Evolutionary conservation across 1,140 invertebrate genomes (phyloP).

Genomic region (Frieseomelitta varia): DNA sequence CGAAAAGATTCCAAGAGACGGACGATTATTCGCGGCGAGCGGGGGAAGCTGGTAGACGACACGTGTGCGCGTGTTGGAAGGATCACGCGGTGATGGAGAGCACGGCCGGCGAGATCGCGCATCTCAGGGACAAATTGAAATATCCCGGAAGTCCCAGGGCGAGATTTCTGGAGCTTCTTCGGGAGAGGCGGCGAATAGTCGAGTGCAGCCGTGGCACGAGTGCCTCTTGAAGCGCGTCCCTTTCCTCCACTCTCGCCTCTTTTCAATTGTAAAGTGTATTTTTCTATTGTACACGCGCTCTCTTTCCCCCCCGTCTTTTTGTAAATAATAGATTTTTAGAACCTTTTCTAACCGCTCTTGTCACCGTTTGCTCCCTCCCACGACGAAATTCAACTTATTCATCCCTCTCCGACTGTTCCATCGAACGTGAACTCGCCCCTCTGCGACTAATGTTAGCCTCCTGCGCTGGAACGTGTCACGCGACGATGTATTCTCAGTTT

Average conservation of each 20-base stretch:
- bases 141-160: conserved; percentile 72
- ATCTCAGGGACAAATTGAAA: conserved; percentile 61
- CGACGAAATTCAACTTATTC: background rate
- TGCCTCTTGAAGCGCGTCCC: conserved; percentile 54
- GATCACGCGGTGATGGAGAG: conserved; percentile 28
- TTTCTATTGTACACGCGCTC: conserved; percentile 35
- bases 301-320: background rate
- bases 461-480: no score
- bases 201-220: conserved; percentile 67
- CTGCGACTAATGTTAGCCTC: background rate
- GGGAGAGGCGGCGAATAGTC: conserved; percentile 74
- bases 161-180: conserved; percentile 72
- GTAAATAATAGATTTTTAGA: conserved; percentile 35
- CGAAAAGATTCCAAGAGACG: background rate
- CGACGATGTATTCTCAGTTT: no score
- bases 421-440: background rate
- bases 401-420: background rate
- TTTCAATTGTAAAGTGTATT: conserved; percentile 30
- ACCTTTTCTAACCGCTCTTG: conserved; percentile 33
- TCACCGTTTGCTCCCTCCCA: background rate
- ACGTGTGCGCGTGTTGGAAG: conserved; percentile 3
- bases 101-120: background rate
- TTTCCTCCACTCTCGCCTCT: background rate
- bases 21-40: conserved; percentile 20
- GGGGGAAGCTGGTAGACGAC: background rate